Conservation (phyloP, 92 coral and sea anemone species). For the Virgularia gustaviana region DNA sequence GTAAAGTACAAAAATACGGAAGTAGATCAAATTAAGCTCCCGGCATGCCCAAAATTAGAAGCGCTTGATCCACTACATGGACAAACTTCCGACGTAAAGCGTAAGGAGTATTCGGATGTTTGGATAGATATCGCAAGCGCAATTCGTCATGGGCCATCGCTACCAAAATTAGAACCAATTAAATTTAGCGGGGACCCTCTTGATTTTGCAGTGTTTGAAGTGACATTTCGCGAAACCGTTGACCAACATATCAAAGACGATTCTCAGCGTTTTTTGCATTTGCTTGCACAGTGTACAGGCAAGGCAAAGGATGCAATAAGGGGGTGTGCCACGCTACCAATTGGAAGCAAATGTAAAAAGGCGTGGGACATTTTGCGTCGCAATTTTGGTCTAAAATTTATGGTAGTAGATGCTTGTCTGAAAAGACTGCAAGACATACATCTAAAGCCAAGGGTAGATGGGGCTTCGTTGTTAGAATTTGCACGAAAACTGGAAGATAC, state of each 20-base stretch:
- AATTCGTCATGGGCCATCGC: conserved; percentile 45
- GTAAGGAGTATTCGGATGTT: too few species aligned
- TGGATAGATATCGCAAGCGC: conserved; percentile 35
- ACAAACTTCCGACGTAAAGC: too few species aligned
- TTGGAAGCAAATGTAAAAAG: conserved; percentile 34
- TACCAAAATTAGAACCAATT: conserved; percentile 51
- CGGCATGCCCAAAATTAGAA: too few species aligned
- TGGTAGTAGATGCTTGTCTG: conserved; percentile 46
- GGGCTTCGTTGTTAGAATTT: conserved; percentile 40
- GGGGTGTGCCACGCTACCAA: conserved; percentile 49
- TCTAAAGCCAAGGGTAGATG: conserved; percentile 32
- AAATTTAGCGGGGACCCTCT: conserved; percentile 63
- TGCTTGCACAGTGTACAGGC: conserved; percentile 57
- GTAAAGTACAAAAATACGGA: too few species aligned
- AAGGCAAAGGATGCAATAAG: conserved; percentile 42
- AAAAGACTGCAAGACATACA: conserved; percentile 29
- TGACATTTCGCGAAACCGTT: conserved; percentile 46
- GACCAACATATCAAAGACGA: conserved; percentile 56
- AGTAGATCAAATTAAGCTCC: too few species aligned
- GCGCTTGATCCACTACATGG: too few species aligned
- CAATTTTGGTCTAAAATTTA: conserved; percentile 42
- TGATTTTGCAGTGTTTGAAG: conserved; percentile 59
- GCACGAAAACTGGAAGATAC: conserved; percentile 47
- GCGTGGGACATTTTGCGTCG: conserved; percentile 38
- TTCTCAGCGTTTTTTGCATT: conserved; percentile 52